These are phyloP conservation scores for Athalia circularis DNA, from an alignment of 2,888 invertebrate species.

Conservation along the genomic window DNA sequence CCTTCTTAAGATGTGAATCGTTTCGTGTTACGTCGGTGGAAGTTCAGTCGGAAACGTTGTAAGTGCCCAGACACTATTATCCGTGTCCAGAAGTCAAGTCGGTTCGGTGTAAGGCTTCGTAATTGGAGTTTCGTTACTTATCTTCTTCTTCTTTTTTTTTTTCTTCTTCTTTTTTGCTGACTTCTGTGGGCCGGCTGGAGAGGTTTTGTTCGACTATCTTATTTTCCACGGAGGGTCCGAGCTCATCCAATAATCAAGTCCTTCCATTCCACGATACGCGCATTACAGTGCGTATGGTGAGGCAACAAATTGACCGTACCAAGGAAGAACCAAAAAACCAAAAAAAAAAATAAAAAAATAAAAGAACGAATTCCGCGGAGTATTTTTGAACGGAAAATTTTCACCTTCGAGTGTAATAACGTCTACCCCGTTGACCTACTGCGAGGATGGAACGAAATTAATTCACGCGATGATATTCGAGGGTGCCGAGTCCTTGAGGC, in stretches of 20 bases:
- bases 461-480: neutral
- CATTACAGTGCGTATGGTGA: neutral
- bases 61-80: conserved; percentile 37
- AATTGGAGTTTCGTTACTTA: conserved; percentile 26
- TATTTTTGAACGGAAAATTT: neutral
- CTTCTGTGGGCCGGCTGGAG: neutral
- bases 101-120: conserved; percentile 25
- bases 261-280: neutral
- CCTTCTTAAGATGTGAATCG: conserved; percentile 4
- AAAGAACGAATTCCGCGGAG: neutral
- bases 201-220: neutral
- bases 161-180: conserved; percentile 7
- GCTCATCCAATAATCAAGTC: neutral
- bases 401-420: neutral
- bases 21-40: conserved; percentile 24
- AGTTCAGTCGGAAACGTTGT: conserved; percentile 38
- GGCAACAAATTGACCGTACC: neutral
- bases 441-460: conserved; percentile 16
- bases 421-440: neutral
- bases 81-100: conserved; percentile 37
- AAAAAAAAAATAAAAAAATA: neutral
- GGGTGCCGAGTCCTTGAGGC: neutral
- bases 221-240: neutral
- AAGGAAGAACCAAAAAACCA: too few species aligned
- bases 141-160: neutral